phyloP scores from a whole-genome alignment of 2,113 vertebrate species.

The Rallus limicola region DNA sequence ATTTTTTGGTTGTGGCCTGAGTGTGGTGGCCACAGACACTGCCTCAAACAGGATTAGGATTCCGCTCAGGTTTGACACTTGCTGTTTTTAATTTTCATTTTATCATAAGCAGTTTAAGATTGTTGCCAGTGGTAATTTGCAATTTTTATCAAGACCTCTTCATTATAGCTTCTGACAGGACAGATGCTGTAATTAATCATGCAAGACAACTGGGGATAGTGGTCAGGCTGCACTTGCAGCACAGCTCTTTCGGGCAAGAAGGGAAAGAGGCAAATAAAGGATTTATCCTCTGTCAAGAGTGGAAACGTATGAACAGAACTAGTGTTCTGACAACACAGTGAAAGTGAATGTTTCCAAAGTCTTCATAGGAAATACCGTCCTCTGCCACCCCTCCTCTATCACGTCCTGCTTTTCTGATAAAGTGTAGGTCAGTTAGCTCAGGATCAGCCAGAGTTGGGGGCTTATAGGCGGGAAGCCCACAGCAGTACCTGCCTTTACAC shows the following conservation, averaged over 20 bases:
- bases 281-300: slow-evolving; percentile 64
- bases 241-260: slow-evolving; percentile 62
- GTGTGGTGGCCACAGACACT: slow-evolving; percentile 77
- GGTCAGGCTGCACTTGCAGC: slow-evolving; percentile 78
- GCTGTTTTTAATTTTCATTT: slow-evolving; percentile 99
- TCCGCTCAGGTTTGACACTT: slow-evolving; percentile 91
- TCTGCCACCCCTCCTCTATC: not conserved
- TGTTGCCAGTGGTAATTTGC: slow-evolving; percentile 98
- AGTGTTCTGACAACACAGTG: not conserved
- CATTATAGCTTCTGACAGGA: slow-evolving; percentile 96
- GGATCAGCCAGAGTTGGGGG: not conserved
- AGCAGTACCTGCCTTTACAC: accelerated
- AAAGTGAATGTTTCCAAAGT: not conserved
- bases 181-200: slow-evolving; percentile 99
- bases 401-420: accelerated
- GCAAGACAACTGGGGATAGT: slow-evolving; percentile 90
- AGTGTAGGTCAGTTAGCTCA: not conserved
- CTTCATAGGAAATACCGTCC: not conserved
- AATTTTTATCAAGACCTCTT: slow-evolving; percentile 97
- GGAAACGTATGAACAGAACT: not conserved
- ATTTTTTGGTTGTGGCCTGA: slow-evolving; percentile 68
- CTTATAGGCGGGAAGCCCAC: not conserved
- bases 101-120: slow-evolving; percentile 99
- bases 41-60: slow-evolving; percentile 84
- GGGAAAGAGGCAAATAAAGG: slow-evolving; percentile 18